Conservation (phyloP, 2,888 invertebrate species). For the Callosobruchus maculatus region DNA sequence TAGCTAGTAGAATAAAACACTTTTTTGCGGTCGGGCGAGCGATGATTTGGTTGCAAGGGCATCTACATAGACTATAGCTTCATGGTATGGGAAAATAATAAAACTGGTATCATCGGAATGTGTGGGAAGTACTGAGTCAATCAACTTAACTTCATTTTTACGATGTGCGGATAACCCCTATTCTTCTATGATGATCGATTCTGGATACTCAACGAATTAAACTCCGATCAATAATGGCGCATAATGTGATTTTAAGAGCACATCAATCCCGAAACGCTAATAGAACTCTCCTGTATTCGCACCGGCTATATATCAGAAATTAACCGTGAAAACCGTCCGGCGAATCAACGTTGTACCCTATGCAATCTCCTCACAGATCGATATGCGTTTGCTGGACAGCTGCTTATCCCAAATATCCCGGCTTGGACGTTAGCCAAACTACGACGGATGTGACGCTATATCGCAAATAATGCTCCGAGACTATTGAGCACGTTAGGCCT, state of each 20-base stretch:
- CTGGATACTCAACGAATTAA: not conserved
- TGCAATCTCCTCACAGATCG: not conserved
- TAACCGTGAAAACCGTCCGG: not conserved
- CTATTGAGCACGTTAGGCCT: too few species aligned
- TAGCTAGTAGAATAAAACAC: too few species aligned
- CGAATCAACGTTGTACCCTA: not conserved
- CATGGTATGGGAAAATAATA: too few species aligned
- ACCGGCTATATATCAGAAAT: not conserved
- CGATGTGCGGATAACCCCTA: too few species aligned
- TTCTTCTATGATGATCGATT: not conserved
- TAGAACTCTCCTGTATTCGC: not conserved
- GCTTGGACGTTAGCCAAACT: not conserved
- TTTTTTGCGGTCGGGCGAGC: too few species aligned
- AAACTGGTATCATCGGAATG: too few species aligned
- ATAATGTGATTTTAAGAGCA: not conserved
- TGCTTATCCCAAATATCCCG: not conserved
- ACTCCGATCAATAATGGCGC: not conserved
- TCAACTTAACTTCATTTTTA: too few species aligned
- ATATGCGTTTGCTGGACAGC: not conserved
- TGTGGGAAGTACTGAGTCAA: too few species aligned
- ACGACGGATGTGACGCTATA: not conserved
- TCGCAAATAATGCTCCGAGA: not conserved
- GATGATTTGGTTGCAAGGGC: too few species aligned
- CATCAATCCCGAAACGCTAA: not conserved
- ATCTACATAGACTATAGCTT: too few species aligned